phyloP scores from a whole-genome alignment of 2,797 vertebrate species.

The Acomys russatus region DNA sequence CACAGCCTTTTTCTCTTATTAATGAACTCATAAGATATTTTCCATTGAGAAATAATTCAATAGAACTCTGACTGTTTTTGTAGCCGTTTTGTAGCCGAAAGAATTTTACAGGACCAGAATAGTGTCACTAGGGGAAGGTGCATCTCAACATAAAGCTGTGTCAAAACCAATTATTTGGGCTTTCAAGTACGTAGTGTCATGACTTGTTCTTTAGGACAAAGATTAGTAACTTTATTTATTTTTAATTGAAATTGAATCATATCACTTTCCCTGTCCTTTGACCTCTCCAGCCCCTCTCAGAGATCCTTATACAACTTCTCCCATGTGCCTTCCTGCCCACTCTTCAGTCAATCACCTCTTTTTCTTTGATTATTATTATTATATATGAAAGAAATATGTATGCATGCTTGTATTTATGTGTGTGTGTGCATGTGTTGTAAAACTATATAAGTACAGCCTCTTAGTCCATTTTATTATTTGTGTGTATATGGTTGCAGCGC shows the following conservation, averaged over 20 bases:
- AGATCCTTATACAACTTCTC: no score
- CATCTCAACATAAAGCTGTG: neutral
- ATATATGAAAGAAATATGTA: neutral
- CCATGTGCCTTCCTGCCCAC: neutral
- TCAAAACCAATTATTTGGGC: slow-evolving; percentile 14
- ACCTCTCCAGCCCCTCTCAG: no score
- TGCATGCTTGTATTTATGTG: neutral
- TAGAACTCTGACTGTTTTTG: slow-evolving; percentile 34
- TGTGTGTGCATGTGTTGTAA: neutral
- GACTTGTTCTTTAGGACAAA: neutral
- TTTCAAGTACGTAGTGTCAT: slow-evolving; percentile 1
- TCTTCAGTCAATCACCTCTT: neutral
- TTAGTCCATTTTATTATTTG: neutral
- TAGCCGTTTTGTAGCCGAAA: no score
- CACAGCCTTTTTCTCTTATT: slow-evolving; percentile 49
- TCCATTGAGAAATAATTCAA: slow-evolving; percentile 56
- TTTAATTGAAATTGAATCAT: neutral
- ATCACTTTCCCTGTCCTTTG: neutral
- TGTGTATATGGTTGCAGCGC: no score
- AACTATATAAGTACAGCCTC: neutral
- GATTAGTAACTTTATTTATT: neutral
- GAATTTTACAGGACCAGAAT: slow-evolving; percentile 1
- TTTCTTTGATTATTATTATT: neutral
- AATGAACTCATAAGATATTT: slow-evolving; percentile 50
- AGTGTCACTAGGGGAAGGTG: neutral